Percentiles rank a stretch among this genome's conserved stretches.
These are phyloP conservation scores for Antedon mediterranea DNA, from an alignment of 53 echinoderm and acorn worm species.

Conservation along the genomic window DNA sequence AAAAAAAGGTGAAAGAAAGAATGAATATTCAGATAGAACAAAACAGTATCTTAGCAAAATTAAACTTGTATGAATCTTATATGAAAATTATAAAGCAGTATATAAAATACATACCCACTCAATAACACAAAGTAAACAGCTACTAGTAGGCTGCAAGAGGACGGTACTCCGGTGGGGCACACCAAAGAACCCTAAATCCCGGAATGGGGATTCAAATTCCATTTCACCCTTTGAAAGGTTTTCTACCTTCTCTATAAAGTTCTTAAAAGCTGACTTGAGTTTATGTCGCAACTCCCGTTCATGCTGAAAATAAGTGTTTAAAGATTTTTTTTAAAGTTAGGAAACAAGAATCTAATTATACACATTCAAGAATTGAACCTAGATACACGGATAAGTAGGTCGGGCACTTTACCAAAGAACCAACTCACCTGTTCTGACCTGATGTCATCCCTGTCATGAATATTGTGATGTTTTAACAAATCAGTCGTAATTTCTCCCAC, in stretches of 20 bases:
- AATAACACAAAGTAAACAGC: conserved; percentile 78
- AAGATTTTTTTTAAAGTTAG: too few species aligned
- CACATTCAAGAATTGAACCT: too few species aligned
- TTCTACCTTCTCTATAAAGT: conserved; percentile 96
- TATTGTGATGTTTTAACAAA: conserved; percentile 86
- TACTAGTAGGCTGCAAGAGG: conserved; percentile 83
- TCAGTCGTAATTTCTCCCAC: conserved; percentile 94
- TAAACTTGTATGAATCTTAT: too few species aligned
- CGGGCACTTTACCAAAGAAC: background rate
- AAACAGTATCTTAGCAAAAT: too few species aligned
- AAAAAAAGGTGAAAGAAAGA: too few species aligned
- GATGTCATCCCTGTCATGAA: conserved; percentile 94
- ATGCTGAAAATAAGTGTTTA: conserved; percentile 36
- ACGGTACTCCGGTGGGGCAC: conserved; percentile 91
- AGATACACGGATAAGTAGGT: too few species aligned
- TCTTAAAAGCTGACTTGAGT: conserved; percentile 95
- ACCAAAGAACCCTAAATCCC: conserved; percentile 93
- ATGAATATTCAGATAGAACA: too few species aligned
- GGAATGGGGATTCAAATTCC: conserved; percentile 95
- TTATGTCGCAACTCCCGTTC: conserved; percentile 92
- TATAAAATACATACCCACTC: conserved; percentile 67
- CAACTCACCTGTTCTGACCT: conserved; percentile 79
- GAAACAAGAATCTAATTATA: too few species aligned
- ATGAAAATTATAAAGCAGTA: background rate
- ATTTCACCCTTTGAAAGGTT: conserved; percentile 77